These are phyloP conservation scores for Lithophane semibrunnea DNA, from an alignment of 2,888 invertebrate genomes.

Conservation along the genomic window DNA sequence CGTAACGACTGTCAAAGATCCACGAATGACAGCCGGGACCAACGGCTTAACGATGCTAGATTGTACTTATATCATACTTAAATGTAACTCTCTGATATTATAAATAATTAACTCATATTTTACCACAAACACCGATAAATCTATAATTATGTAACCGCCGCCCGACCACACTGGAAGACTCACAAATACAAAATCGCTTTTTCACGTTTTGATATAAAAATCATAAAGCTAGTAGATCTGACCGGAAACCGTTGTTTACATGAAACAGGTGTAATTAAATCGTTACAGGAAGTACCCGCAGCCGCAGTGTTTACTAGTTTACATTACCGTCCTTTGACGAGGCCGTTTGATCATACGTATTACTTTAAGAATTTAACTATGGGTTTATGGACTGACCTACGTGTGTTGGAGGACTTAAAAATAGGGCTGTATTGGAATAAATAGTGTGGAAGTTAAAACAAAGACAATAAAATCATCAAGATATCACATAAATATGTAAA, in stretches of 20 bases:
- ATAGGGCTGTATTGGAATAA: slow-evolving; percentile 4
- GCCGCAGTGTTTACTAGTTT: slow-evolving; percentile 67
- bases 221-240: slow-evolving; percentile 28
- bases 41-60: no score
- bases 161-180: background rate
- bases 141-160: background rate
- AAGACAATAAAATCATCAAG: no score
- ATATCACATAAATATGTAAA: no score
- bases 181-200: slow-evolving; percentile 6
- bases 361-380: slow-evolving; percentile 57
- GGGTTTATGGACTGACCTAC: slow-evolving; percentile 54
- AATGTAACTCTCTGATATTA: no score
- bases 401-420: slow-evolving; percentile 41
- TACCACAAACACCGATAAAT: background rate
- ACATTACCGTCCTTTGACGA: slow-evolving; percentile 71
- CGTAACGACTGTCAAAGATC: no score
- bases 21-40: no score
- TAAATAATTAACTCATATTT: no score
- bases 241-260: slow-evolving; percentile 76
- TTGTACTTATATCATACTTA: no score
- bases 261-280: slow-evolving; percentile 79
- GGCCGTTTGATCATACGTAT: slow-evolving; percentile 69
- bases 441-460: background rate
- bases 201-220: slow-evolving; percentile 56
- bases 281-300: slow-evolving; percentile 75